phyloP scores from a whole-genome alignment of 2,888 invertebrate species.

The Drosophila meridionalis region DNA sequence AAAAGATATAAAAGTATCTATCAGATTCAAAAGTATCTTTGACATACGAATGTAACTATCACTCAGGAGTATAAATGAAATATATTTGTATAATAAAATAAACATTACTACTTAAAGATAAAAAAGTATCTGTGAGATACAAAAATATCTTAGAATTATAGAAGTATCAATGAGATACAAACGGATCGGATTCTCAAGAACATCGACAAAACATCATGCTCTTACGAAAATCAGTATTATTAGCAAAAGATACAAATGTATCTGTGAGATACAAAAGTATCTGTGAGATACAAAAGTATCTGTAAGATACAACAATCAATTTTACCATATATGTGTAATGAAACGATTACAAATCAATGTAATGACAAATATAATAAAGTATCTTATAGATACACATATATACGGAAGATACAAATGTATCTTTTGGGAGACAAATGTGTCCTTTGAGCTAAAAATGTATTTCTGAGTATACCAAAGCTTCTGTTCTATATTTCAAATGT shows the following conservation, averaged over 20 bases:
- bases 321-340: no score
- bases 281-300: background rate
- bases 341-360: no score
- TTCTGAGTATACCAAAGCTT: no score
- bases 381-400: background rate
- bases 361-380: background rate
- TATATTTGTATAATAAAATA: background rate
- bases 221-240: background rate
- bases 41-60: background rate
- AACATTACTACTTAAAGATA: background rate
- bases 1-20: background rate
- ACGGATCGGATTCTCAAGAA: no score
- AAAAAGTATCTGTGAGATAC: background rate
- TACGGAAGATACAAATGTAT: background rate
- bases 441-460: background rate
- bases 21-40: background rate
- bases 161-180: background rate
- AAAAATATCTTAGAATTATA: background rate
- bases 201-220: background rate
- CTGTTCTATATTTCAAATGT: no score
- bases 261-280: background rate
- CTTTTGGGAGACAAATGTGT: background rate
- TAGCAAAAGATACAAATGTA: background rate
- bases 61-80: background rate
- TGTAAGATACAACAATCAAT: background rate